Base-by-base conservation (phyloP, 2,113 vertebrate species). In the Dunckerocampus dactyliophorus region DNA sequence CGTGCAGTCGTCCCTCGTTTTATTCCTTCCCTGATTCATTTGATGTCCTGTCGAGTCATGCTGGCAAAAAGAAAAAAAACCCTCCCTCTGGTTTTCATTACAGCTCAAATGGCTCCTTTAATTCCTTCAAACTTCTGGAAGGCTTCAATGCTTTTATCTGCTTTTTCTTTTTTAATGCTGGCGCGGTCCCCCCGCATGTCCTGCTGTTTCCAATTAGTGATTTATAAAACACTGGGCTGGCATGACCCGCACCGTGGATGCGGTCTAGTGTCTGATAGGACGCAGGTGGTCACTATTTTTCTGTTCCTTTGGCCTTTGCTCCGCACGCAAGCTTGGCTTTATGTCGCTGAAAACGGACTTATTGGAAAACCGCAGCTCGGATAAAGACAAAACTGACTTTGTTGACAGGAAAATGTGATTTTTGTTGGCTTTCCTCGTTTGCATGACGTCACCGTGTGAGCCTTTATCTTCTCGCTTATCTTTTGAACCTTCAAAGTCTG, bases 21-120 rank as follows among this genome's bases (percentile, higher is more conserved):
- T 86, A 78, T 77, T 84, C 79, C 69, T 60, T 59, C 72, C 65
- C 75, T 19, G 28, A 62, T 71, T 59, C 75, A 73, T 83, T 84
- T 80, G 71, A 74, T 74, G 55, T 81, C 69, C 78, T 53, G 51
- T 68, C 71, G 31, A 34, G 77, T 67, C 54, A 46, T 4, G 67
- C 56, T 81, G 75, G 73, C 77, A 74, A 59, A 55, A 45, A 21
- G 22, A 53, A 70, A 58, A 63, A 74, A 77, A 79, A 59, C 20
- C 62, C 42, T 70, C 66, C 73, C 80, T 85, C 82, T 87, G 85
- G 67, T 87, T 86, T 72, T 88, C 78, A 82, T 88, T 86, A 87
- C 16, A 50, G 77, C 53, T 73, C 63, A 77, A 85, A 85, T 67
- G 63, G 67, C 76, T 81, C 82, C 80, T 87, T 85, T 85, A 88